phyloP scores from a whole-genome alignment of 2,888 invertebrate species.

The Mythimna pallens region DNA sequence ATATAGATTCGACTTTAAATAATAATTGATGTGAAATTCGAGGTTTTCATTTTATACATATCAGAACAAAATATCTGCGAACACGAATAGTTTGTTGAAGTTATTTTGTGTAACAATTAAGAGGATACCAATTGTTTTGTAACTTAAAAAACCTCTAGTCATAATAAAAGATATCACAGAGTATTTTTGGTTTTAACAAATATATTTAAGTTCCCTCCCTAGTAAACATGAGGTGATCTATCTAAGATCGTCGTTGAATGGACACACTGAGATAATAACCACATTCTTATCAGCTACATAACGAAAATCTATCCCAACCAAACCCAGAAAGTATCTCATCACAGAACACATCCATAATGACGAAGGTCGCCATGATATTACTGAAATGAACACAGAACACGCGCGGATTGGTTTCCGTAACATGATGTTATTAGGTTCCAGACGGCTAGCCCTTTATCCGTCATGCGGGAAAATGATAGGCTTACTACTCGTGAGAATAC shows the following conservation, averaged over 20 bases:
- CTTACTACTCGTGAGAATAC: constrained; percentile 24
- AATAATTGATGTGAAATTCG: constrained; percentile 72
- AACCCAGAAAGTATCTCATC: constrained; percentile 22
- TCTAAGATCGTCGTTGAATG: no score
- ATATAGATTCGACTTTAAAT: constrained; percentile 69
- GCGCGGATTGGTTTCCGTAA: constrained; percentile 34
- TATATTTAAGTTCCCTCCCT: constrained; percentile 1
- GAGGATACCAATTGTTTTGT: constrained; percentile 89
- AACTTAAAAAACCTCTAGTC: constrained; percentile 93
- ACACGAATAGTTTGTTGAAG: constrained; percentile 76
- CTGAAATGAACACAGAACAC: constrained; percentile 22
- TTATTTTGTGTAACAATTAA: constrained; percentile 82
- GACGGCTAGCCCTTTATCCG: constrained; percentile 29
- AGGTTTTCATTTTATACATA: constrained; percentile 90
- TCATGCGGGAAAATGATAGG: constrained; percentile 36
- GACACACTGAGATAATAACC: not conserved
- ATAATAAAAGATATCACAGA: constrained; percentile 91
- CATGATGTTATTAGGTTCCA: constrained; percentile 38
- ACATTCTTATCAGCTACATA: not conserved
- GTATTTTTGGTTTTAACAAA: constrained; percentile 74
- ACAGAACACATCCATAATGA: constrained; percentile 19
- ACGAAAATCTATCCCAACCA: not conserved
- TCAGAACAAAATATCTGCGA: constrained; percentile 83
- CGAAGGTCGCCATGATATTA: constrained; percentile 24
- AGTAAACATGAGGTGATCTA: no score